Conservation (phyloP, 1,140 invertebrate species). For the Colletes latitarsis region DNA sequence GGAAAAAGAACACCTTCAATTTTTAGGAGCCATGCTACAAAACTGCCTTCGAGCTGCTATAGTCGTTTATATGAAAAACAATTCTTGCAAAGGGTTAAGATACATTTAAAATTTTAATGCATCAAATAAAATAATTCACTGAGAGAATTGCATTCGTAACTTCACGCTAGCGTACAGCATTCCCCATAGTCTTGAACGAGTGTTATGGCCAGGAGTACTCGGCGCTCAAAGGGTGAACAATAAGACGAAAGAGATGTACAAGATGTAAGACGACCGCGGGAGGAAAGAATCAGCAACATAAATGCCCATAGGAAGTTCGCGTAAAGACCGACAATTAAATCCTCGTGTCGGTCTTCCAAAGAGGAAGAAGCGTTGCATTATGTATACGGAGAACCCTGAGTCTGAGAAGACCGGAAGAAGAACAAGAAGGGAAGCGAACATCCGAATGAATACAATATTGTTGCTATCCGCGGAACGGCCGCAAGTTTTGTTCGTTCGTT, state of each 20-base stretch:
- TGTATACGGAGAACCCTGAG: constrained; percentile 47
- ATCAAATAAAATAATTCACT: no score
- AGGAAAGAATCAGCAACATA: constrained; percentile 25
- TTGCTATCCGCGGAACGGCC: constrained; percentile 56
- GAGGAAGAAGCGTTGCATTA: constrained; percentile 53
- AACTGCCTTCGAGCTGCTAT: no score
- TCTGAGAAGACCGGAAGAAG: not conserved
- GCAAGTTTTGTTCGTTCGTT: constrained; percentile 52
- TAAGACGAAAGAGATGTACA: not conserved
- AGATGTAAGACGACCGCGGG: not conserved
- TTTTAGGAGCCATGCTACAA: no score
- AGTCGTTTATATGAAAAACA: no score
- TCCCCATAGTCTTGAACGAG: no score
- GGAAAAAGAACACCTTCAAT: no score
- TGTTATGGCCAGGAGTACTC: no score
- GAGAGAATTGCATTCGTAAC: no score
- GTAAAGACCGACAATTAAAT: constrained; percentile 68
- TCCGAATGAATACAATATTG: constrained; percentile 71
- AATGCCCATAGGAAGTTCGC: constrained; percentile 42
- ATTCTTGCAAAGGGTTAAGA: no score
- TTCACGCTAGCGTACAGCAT: no score
- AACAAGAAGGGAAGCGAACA: constrained; percentile 33
- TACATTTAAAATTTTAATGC: no score
- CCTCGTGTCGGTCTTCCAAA: constrained; percentile 41
- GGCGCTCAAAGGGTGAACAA: not conserved